Conservation (phyloP, 2,888 invertebrate species). For the Lepidocyrtinus sp. region DNA sequence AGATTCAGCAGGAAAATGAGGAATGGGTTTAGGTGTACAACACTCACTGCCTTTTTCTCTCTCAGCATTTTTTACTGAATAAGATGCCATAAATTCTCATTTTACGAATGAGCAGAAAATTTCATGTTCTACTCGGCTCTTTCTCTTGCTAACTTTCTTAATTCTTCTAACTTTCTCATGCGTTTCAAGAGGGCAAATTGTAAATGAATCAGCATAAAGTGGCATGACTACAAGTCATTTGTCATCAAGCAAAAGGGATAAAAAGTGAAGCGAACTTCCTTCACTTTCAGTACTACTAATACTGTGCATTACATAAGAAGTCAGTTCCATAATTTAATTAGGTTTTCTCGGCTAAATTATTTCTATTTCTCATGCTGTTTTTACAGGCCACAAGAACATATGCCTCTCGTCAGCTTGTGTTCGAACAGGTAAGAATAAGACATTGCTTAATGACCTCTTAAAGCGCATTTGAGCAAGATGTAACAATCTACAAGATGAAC, state of each 20-base stretch:
- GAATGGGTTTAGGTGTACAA: no score
- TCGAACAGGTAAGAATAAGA: constrained; percentile 77
- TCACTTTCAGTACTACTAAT: neutral
- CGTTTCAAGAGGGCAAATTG: neutral
- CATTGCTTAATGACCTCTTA: neutral
- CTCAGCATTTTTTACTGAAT: no score
- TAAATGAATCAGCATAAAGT: neutral
- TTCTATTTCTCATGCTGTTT: constrained; percentile 16
- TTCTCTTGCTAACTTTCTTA: no score
- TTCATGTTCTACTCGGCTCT: no score
- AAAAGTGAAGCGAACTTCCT: neutral
- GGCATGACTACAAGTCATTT: neutral
- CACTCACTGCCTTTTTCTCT: no score
- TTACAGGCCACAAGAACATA: constrained; percentile 71
- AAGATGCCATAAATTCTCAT: no score
- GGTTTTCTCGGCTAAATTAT: constrained; percentile 5
- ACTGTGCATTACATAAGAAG: no score
- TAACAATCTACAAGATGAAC: constrained; percentile 16
- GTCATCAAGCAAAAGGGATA: neutral
- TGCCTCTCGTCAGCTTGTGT: constrained; percentile 80
- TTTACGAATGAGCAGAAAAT: no score
- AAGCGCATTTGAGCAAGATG: neutral
- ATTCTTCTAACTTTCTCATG: no score
- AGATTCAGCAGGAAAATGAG: no score
- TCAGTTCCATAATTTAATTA: constrained; percentile 1